Percentiles rank a stretch among this genome's conserved stretches.
Evolutionary conservation across 1,140 invertebrate species (phyloP).

Genomic region (Megathymus violae): DNA sequence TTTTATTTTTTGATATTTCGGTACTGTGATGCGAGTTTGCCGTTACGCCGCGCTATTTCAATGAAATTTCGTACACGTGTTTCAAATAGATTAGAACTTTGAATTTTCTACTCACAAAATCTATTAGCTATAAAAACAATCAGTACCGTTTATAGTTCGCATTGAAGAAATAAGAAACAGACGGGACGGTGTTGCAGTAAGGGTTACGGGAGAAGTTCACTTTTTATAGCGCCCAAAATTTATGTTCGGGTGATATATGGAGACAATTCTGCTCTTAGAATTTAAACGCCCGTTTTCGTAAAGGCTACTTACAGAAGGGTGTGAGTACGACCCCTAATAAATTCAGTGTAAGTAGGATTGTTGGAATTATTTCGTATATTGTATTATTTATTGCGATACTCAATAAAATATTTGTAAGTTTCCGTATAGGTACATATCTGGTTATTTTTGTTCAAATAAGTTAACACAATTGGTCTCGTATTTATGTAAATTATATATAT

Average conservation of each 20-base stretch:
- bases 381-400: conserved; percentile 14
- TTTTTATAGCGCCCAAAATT: conserved; percentile 78
- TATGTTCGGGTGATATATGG: conserved; percentile 74
- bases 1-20: conserved; percentile 1
- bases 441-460: no score
- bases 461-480: no score
- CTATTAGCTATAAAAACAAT: conserved; percentile 72
- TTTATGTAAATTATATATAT: no score
- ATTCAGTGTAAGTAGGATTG: conserved; percentile 63
- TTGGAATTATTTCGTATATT: conserved; percentile 34
- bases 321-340: conserved; percentile 72
- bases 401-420: neutral
- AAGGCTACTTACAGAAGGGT: conserved; percentile 67
- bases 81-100: conserved; percentile 65
- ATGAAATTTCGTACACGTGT: conserved; percentile 57
- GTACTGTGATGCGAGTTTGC: conserved; percentile 8
- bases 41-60: conserved; percentile 14
- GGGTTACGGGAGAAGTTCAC: conserved; percentile 59
- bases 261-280: conserved; percentile 68
- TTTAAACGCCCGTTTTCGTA: conserved; percentile 74
- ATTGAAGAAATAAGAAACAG: conserved; percentile 75
- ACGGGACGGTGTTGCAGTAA: conserved; percentile 53
- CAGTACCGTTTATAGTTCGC: conserved; percentile 54
- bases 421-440: no score
- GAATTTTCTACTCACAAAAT: conserved; percentile 43